Conservation (phyloP, 2,888 invertebrate genomes). For the Drosophila mimica region DNA sequence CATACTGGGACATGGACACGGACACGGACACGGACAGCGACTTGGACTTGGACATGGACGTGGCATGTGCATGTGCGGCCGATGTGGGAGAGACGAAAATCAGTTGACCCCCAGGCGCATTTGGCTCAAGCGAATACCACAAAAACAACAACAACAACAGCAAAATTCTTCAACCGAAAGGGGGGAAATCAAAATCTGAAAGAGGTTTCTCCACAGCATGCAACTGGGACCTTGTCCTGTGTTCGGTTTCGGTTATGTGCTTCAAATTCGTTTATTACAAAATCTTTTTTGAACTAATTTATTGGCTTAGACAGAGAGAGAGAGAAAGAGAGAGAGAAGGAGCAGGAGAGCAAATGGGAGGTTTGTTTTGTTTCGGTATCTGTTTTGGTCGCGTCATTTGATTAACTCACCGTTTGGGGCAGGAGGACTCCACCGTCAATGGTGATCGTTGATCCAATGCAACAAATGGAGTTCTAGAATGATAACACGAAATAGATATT, state of each 20-base stretch:
- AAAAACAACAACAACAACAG: conserved; percentile 11
- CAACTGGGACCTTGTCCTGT: conserved; percentile 46
- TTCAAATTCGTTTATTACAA: conserved; percentile 75
- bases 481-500: background rate
- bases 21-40: conserved; percentile 20
- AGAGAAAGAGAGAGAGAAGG: conserved; percentile 1
- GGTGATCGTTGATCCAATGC: conserved; percentile 85
- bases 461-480: conserved; percentile 84
- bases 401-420: conserved; percentile 84
- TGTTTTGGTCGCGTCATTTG: conserved; percentile 2
- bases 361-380: conserved; percentile 2
- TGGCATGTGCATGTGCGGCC: conserved; percentile 61
- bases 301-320: conserved; percentile 46
- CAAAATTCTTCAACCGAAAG: conserved; percentile 24
- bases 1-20: conserved; percentile 4
- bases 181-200: conserved; percentile 13
- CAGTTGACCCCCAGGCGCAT: conserved; percentile 68
- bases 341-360: background rate
- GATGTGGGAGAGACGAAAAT: conserved; percentile 77
- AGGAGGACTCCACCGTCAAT: conserved; percentile 85
- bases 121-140: conserved; percentile 61
- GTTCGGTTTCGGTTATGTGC: conserved; percentile 41
- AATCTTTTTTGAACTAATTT: conserved; percentile 75
- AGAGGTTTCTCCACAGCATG: conserved; percentile 58
- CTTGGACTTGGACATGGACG: conserved; percentile 45